phyloP scores from a whole-genome alignment of 2,888 invertebrate genomes.

The Noctua fimbriata region DNA sequence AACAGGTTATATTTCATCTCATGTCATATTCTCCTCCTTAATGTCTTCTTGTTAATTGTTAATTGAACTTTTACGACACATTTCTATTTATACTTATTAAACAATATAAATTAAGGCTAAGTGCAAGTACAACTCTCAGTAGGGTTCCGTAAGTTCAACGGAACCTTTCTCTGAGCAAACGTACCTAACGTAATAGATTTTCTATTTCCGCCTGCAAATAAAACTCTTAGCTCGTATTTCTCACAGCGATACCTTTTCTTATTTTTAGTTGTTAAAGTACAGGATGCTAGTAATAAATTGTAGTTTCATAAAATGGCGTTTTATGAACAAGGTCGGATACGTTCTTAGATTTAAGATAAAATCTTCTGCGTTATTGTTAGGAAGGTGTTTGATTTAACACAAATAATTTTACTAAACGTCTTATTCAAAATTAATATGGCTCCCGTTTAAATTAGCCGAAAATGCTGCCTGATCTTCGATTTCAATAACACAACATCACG shows the following conservation, averaged over 20 bases:
- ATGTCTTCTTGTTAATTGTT: conserved; percentile 57
- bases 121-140: conserved; percentile 15
- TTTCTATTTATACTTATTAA: conserved; percentile 10
- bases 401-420: neutral
- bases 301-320: conserved; percentile 12
- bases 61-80: conserved; percentile 36
- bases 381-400: too few species aligned
- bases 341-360: conserved; percentile 1
- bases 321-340: conserved; percentile 16
- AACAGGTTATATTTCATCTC: conserved; percentile 50
- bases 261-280: conserved; percentile 34
- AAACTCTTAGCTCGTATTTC: conserved; percentile 48
- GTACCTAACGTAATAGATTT: conserved; percentile 45
- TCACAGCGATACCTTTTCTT: conserved; percentile 45
- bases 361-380: conserved; percentile 4
- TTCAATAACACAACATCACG: neutral
- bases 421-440: neutral
- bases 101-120: conserved; percentile 9
- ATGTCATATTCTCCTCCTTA: conserved; percentile 32
- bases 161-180: conserved; percentile 25
- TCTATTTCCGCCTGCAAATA: conserved; percentile 62
- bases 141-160: conserved; percentile 13
- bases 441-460: too few species aligned
- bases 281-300: conserved; percentile 49
- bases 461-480: neutral